These are phyloP conservation scores for Stegodyphus dumicola DNA, from an alignment of 1,140 invertebrate genomes.

Conservation along the genomic window DNA sequence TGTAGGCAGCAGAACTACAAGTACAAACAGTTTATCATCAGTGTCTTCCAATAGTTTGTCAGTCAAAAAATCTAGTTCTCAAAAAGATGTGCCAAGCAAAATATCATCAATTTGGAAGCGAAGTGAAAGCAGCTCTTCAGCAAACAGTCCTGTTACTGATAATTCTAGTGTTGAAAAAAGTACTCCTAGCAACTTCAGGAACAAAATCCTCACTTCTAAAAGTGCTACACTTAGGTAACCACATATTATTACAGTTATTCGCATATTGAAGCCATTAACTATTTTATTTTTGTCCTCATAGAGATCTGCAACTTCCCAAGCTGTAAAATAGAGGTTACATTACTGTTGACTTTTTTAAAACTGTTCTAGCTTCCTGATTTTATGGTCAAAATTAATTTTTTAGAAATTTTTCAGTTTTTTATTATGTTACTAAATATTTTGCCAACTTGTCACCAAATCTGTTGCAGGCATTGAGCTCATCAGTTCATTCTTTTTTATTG, in stretches of 20 bases:
- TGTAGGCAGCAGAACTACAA: constrained; percentile 70
- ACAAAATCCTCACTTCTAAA: constrained; percentile 7
- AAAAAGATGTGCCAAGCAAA: constrained; percentile 83
- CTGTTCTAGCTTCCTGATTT: no score
- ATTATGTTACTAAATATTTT: no score
- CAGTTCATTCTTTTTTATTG: no score
- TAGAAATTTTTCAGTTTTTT: no score
- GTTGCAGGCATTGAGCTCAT: no score
- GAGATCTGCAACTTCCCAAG: no score
- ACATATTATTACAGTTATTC: background rate
- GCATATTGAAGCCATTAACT: no score
- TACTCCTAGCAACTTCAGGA: background rate
- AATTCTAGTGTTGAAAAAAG: constrained; percentile 22
- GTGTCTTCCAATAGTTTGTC: constrained; percentile 61
- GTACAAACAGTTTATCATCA: constrained; percentile 66
- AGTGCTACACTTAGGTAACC: constrained; percentile 21
- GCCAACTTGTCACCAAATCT: no score
- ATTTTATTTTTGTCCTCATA: no score
- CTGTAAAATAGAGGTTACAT: no score
- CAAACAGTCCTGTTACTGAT: constrained; percentile 29
- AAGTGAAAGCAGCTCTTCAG: constrained; percentile 54
- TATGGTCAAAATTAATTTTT: no score
- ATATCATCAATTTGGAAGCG: constrained; percentile 89
- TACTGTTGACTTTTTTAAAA: no score
- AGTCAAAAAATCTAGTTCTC: constrained; percentile 68